Percentiles rank a stretch among this genome's conserved stretches.
Evolutionary conservation across 2,797 vertebrate species (phyloP).

Genomic region (Sebastes trivittatus): DNA sequence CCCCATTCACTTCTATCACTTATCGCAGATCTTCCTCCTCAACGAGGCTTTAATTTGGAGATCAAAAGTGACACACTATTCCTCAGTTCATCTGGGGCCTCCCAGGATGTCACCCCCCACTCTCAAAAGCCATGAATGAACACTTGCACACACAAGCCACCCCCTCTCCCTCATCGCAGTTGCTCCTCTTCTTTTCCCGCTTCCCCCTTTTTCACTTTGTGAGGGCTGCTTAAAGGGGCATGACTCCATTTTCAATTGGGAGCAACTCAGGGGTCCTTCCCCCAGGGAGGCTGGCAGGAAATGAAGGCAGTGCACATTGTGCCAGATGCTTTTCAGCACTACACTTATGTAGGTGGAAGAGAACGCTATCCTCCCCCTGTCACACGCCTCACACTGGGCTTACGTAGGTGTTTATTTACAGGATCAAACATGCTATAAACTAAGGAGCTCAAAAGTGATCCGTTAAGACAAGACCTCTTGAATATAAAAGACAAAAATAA

Average conservation of each 20-base stretch:
- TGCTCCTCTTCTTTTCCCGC: slow-evolving; percentile 72
- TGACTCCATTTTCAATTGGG: slow-evolving; percentile 88
- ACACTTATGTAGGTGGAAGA: slow-evolving; percentile 53
- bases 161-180: slow-evolving; percentile 60
- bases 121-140: slow-evolving; percentile 76
- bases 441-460: background rate
- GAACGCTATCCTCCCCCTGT: slow-evolving; percentile 70
- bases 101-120: slow-evolving; percentile 61
- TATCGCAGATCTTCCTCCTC: slow-evolving; percentile 49
- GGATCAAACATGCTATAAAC: background rate
- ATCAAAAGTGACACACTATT: slow-evolving; percentile 75
- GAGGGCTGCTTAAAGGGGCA: slow-evolving; percentile 88
- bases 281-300: slow-evolving; percentile 84
- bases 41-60: slow-evolving; percentile 75
- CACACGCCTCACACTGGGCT: slow-evolving; percentile 23
- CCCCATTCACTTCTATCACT: slow-evolving; percentile 33
- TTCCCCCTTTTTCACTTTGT: slow-evolving; percentile 78
- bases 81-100: slow-evolving; percentile 69
- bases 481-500: background rate
- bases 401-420: slow-evolving; percentile 33
- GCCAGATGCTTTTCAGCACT: slow-evolving; percentile 83
- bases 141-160: slow-evolving; percentile 62
- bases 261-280: slow-evolving; percentile 82
- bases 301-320: slow-evolving; percentile 84
- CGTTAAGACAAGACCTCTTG: background rate